These are phyloP conservation scores for Cistogaster globosa DNA, from an alignment of 2,888 invertebrate genomes.

Conservation along the genomic window DNA sequence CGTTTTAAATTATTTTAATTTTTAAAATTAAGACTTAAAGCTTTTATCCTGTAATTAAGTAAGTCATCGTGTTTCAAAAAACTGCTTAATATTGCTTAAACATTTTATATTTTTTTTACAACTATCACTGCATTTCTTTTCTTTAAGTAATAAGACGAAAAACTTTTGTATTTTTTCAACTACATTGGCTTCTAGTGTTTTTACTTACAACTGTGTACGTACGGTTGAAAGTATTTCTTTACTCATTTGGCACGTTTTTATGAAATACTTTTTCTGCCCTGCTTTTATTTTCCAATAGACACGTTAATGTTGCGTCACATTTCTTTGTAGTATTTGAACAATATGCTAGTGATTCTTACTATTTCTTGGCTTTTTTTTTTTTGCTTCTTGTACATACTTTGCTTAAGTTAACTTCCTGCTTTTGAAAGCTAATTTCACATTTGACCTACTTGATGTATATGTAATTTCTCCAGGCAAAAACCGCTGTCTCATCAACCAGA, in stretches of 20 bases:
- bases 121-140: no score
- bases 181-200: neutral
- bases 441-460: constrained; percentile 7
- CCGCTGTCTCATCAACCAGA: constrained; percentile 20
- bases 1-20: no score
- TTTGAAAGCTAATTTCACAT: constrained; percentile 35
- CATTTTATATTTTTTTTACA: no score
- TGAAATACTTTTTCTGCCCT: neutral
- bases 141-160: no score
- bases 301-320: neutral
- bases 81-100: no score
- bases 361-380: neutral
- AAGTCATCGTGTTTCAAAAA: no score
- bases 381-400: neutral
- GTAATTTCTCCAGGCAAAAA: neutral
- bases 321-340: neutral
- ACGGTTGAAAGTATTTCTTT: neutral
- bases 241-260: neutral
- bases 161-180: no score
- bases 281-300: neutral
- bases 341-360: neutral
- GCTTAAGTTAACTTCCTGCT: constrained; percentile 16
- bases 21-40: no score
- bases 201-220: neutral
- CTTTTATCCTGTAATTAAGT: no score